Conservation (phyloP, 2,888 invertebrate genomes). For the Lithodes maja region DNA sequence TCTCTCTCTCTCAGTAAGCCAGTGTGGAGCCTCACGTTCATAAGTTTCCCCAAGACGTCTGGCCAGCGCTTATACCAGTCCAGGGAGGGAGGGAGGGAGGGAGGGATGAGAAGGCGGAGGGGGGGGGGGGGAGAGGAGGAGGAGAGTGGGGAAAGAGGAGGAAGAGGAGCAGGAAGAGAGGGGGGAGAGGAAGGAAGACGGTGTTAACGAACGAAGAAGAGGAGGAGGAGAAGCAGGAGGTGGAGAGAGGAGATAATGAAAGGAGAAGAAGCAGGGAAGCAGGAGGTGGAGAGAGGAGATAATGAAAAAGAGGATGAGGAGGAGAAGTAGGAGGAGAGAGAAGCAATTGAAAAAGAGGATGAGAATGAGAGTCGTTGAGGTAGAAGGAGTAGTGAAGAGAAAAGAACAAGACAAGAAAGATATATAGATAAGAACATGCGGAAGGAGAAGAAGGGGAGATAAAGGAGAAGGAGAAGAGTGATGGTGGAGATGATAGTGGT, state of each 20-base stretch:
- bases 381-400: neutral
- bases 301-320: neutral
- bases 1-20: constrained; percentile 7
- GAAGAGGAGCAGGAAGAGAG: neutral
- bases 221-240: neutral
- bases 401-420: neutral
- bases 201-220: neutral
- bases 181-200: neutral
- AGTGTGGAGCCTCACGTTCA: neutral
- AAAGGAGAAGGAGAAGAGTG: neutral
- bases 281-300: neutral
- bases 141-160: neutral
- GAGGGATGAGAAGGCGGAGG: neutral
- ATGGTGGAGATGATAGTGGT: neutral
- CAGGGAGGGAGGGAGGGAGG: neutral
- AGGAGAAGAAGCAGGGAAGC: neutral
- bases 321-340: neutral
- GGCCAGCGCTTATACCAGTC: neutral
- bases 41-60: neutral
- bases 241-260: neutral
- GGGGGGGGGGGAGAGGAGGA: neutral
- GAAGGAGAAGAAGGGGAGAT: neutral
- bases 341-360: neutral
- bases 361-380: neutral
- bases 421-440: neutral